Evolutionary conservation across 2,888 invertebrate species (phyloP).

Genomic region (Leucania comma): DNA sequence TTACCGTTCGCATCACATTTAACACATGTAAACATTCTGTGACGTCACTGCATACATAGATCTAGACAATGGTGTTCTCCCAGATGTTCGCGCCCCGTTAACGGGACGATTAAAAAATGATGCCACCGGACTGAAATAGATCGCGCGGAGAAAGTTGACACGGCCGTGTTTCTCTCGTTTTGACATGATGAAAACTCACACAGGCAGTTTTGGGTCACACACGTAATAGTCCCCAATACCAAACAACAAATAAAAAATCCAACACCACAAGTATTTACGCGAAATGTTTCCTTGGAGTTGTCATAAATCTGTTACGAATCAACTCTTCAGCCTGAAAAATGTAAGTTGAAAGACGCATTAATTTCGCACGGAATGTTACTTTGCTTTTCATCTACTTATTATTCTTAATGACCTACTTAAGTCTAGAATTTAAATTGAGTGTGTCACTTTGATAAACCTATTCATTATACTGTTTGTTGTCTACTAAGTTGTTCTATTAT

Average conservation of each 20-base stretch:
- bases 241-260: constrained; percentile 72
- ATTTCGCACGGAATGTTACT: constrained; percentile 61
- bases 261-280: constrained; percentile 69
- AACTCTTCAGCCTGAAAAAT: constrained; percentile 64
- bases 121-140: constrained; percentile 83
- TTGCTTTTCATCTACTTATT: constrained; percentile 30
- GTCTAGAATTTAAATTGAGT: constrained; percentile 40
- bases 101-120: constrained; percentile 77
- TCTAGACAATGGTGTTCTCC: constrained; percentile 76
- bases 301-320: constrained; percentile 70
- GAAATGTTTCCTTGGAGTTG: constrained; percentile 69
- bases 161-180: constrained; percentile 74
- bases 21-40: constrained; percentile 30
- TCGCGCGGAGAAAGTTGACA: constrained; percentile 84
- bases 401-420: constrained; percentile 57
- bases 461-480: constrained; percentile 34
- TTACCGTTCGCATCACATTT: constrained; percentile 25
- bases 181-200: constrained; percentile 79
- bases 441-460: constrained; percentile 31
- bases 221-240: constrained; percentile 81
- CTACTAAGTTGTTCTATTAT: constrained; percentile 50
- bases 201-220: constrained; percentile 87
- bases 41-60: constrained; percentile 60
- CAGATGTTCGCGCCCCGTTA: constrained; percentile 69
- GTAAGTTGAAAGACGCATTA: constrained; percentile 68